These are phyloP conservation scores for Pachypanchax playfairii DNA, from an alignment of 2,113 vertebrate genomes.

Conservation along the genomic window DNA sequence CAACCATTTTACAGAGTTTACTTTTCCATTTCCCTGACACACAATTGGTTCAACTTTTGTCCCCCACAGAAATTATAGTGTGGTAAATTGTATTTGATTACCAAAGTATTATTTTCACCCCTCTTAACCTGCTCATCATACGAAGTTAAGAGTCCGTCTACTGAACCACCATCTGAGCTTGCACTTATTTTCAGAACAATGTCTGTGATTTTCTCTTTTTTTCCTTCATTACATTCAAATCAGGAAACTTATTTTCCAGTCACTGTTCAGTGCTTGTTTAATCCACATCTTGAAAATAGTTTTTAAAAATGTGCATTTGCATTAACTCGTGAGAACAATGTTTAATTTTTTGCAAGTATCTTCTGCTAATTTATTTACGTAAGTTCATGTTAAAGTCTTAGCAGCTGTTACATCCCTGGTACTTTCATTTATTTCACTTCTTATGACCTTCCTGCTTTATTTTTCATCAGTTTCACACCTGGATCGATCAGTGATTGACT, in stretches of 20 bases:
- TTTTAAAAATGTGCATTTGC: not conserved
- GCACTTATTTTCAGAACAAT: slow-evolving; percentile 30
- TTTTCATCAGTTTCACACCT: slow-evolving; percentile 56
- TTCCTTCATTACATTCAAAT: slow-evolving; percentile 9
- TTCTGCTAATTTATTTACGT: slow-evolving; percentile 39
- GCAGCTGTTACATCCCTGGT: slow-evolving; percentile 51
- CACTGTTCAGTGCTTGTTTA: not conserved
- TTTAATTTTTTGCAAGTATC: slow-evolving; percentile 6
- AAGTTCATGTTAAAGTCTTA: slow-evolving; percentile 43
- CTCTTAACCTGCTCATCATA: slow-evolving; percentile 72
- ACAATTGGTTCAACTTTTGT: slow-evolving; percentile 63
- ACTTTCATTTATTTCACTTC: slow-evolving; percentile 30
- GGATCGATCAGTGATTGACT: slow-evolving; percentile 43
- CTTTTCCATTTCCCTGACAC: slow-evolving; percentile 59
- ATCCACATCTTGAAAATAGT: not conserved
- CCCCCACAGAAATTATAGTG: slow-evolving; percentile 59
- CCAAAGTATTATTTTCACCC: slow-evolving; percentile 73
- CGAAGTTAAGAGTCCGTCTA: slow-evolving; percentile 29
- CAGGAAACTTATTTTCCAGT: not conserved
- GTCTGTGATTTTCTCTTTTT: slow-evolving; percentile 14
- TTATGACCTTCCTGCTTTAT: slow-evolving; percentile 39
- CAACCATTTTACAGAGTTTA: slow-evolving; percentile 48
- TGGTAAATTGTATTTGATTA: slow-evolving; percentile 72
- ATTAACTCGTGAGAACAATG: too few species aligned
- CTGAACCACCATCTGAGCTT: slow-evolving; percentile 28